Evolutionary conservation across 2,797 vertebrate genomes (phyloP), one percentile per base, ranked within the genome.

Genomic region (Alca torda): DNA sequence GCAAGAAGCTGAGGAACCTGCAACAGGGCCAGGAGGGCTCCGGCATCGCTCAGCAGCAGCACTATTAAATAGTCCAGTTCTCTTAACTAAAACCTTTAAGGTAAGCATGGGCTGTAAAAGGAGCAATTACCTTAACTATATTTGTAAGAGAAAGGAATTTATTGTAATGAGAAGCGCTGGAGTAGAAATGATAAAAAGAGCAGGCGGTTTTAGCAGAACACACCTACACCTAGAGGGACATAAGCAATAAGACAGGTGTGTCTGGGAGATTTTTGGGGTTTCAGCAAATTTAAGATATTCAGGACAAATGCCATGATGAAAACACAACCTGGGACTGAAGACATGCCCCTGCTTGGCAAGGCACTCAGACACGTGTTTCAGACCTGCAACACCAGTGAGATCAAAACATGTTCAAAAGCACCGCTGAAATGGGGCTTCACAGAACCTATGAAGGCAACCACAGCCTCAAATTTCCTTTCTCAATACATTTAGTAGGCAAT

Each of bases 81-180:
- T 89, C 72, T 80, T 35, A 84, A 73, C 41, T 74, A 35, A 70
- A 87, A 80, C 48, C 64, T 50, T 67, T 74, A 85, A 69, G 59
- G 37, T 33, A 75, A 72, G 35, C 0, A 3, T 68, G 56, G 88
- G 60, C 9, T 93, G 60, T 54, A 68, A 91, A 87, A 83, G 56
- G 15, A 87, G 25, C 28, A 72, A 72, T 89, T 73, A 51, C 65
- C 53, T 84, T 39, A 67, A 70, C 45, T 26, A 7, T 70, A 68
- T 72, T 83, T 78, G 26, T 56, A 76, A 87, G 59, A 82, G 23
- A 86, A 83, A 84, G 17, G 31, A 68, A 76, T 60, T 74, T 41
- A 74, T 73, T 63, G 43, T 46, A 76, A 74, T 13, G 60, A 92
- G 78, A 53, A 81, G n/a, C 30, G 21, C 12, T 68, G 18, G 15